These are phyloP conservation scores for Cynopterus sphinx DNA, from an alignment of 2,797 vertebrate species.

Conservation along the genomic window DNA sequence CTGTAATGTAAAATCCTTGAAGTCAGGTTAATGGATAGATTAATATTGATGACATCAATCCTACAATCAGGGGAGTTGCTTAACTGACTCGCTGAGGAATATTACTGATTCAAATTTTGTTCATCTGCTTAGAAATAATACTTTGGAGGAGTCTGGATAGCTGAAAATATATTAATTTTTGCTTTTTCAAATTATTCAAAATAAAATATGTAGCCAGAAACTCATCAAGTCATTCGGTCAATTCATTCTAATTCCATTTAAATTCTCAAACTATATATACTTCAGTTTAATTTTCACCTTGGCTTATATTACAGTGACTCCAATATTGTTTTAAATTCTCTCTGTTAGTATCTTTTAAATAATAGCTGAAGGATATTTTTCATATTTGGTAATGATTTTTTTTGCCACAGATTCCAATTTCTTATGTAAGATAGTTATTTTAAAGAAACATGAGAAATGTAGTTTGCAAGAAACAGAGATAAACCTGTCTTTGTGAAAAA, in stretches of 20 bases:
- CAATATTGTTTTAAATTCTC: not conserved
- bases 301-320: not conserved
- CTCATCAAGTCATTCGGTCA: not conserved
- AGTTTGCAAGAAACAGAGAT: not conserved
- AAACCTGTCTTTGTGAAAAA: not conserved
- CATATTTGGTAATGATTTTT: not conserved
- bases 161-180: constrained; percentile 35
- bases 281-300: constrained; percentile 8
- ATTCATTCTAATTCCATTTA: not conserved
- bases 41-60: constrained; percentile 19
- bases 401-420: not conserved
- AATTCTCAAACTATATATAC: not conserved
- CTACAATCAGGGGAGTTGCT: not conserved
- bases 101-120: constrained; percentile 39
- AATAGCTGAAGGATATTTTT: not conserved
- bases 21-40: constrained; percentile 16
- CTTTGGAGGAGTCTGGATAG: not conserved
- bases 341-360: not conserved
- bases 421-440: not conserved
- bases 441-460: not conserved
- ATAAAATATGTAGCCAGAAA: not conserved
- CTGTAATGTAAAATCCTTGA: not conserved
- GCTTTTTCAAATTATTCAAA: constrained; percentile 15
- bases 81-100: not conserved
- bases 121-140: constrained; percentile 1